Evolutionary conservation across 2,888 invertebrate genomes (phyloP).

Genomic region (Drosophila silvestris): DNA sequence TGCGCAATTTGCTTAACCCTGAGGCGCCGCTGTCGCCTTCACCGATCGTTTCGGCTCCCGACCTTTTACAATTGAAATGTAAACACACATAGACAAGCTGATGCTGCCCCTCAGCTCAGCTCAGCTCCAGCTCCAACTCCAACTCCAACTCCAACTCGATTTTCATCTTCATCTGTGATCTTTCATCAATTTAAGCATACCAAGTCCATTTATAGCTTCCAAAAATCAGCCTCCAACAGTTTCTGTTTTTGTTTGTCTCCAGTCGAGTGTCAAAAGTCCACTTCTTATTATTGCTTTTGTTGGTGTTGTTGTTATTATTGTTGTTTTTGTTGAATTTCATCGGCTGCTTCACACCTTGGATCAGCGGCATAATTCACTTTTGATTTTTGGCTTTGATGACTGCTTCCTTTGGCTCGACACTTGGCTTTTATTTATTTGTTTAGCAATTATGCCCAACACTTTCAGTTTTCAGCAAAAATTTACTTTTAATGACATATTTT

Average conservation of each 20-base stretch:
- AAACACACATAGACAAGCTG: slow-evolving; percentile 52
- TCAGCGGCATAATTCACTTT: slow-evolving; percentile 50
- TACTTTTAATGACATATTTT: slow-evolving; percentile 58
- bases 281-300: slow-evolving; percentile 4
- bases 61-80: slow-evolving; percentile 77
- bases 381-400: slow-evolving; percentile 45
- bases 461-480: slow-evolving; percentile 39
- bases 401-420: slow-evolving; percentile 42
- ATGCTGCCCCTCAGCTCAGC: neutral
- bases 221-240: slow-evolving; percentile 32
- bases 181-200: slow-evolving; percentile 34
- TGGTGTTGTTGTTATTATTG: slow-evolving; percentile 12
- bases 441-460: slow-evolving; percentile 62
- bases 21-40: slow-evolving; percentile 58
- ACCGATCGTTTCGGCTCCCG: slow-evolving; percentile 40
- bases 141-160: neutral
- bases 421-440: slow-evolving; percentile 57
- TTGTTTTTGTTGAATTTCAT: slow-evolving; percentile 29
- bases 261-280: slow-evolving; percentile 57
- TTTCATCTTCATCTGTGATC: slow-evolving; percentile 12
- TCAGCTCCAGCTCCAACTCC: neutral
- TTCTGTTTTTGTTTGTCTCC: slow-evolving; percentile 49
- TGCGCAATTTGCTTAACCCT: slow-evolving; percentile 67
- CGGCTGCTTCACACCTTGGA: slow-evolving; percentile 40
- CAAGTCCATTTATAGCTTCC: slow-evolving; percentile 17